A percentile compares a stretch with the other conserved stretches of the same genome.
phyloP scores from a whole-genome alignment of 2,113 vertebrate genomes.

The Daboia siamensis region DNA sequence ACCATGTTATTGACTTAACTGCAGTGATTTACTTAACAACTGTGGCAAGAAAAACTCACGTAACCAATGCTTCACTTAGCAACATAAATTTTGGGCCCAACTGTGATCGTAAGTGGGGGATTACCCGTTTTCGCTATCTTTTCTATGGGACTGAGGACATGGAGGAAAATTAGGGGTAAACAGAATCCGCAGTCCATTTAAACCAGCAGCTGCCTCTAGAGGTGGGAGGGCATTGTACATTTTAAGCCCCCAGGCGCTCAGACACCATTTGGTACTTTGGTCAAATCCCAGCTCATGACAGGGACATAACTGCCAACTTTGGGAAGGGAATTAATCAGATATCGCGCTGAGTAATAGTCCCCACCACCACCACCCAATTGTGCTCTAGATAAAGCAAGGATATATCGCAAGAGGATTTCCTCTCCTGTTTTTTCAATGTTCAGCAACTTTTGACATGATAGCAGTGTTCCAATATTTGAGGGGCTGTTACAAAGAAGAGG shows the following conservation, averaged over 20 bases:
- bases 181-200: neutral
- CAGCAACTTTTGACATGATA: neutral
- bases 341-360: conserved; percentile 29
- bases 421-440: neutral
- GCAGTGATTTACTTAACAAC: neutral
- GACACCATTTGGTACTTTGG: conserved; percentile 33
- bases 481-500: neutral
- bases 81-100: neutral
- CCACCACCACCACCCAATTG: accelerated
- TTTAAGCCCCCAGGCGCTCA: conserved; percentile 26
- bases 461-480: neutral
- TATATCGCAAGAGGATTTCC: conserved; percentile 26
- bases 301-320: conserved; percentile 36
- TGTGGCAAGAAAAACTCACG: neutral
- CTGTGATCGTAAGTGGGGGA: neutral
- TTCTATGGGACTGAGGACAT: neutral
- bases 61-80: neutral
- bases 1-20: neutral
- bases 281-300: conserved; percentile 18
- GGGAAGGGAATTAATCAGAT: conserved; percentile 39
- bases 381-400: conserved; percentile 21
- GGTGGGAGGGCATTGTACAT: neutral
- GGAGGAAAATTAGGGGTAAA: neutral
- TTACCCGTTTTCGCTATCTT: neutral
- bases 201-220: neutral